These are phyloP conservation scores for Orthonychiurus folsomi DNA, from an alignment of 2,888 invertebrate genomes.

Conservation along the genomic window DNA sequence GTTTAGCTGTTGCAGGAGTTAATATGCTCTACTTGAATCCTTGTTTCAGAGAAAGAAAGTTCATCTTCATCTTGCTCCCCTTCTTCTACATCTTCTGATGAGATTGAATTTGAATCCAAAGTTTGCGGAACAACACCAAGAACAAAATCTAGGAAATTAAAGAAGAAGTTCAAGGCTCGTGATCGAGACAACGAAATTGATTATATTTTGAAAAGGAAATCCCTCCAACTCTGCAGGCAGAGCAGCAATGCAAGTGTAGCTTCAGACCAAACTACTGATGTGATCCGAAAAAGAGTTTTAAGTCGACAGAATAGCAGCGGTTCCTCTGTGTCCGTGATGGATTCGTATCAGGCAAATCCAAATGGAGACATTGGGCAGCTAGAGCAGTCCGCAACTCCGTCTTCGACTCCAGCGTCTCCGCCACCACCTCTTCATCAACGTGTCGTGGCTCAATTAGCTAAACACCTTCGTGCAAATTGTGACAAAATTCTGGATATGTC, in stretches of 20 bases:
- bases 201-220: slow-evolving; percentile 5
- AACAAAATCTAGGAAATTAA: too few species aligned
- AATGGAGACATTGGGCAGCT: background rate
- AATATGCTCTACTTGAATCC: too few species aligned
- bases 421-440: background rate
- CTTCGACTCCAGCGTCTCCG: background rate
- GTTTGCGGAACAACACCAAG: too few species aligned
- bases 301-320: slow-evolving; percentile 2
- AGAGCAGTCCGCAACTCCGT: too few species aligned
- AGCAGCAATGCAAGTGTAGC: background rate
- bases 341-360: background rate
- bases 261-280: background rate
- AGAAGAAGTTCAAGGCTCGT: slow-evolving; percentile 1
- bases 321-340: background rate
- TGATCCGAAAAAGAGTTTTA: background rate
- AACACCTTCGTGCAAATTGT: slow-evolving; percentile 32
- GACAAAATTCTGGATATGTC: slow-evolving; percentile 36
- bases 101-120: too few species aligned
- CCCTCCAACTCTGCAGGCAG: slow-evolving; percentile 9
- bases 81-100: too few species aligned
- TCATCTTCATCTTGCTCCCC: too few species aligned
- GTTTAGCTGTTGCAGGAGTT: too few species aligned
- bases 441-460: slow-evolving; percentile 23
- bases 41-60: too few species aligned
- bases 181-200: slow-evolving; percentile 10